Percentiles rank a stretch among this genome's conserved stretches.
phyloP scores from a whole-genome alignment of 2,113 vertebrate species.

The Eulemur macaco region DNA sequence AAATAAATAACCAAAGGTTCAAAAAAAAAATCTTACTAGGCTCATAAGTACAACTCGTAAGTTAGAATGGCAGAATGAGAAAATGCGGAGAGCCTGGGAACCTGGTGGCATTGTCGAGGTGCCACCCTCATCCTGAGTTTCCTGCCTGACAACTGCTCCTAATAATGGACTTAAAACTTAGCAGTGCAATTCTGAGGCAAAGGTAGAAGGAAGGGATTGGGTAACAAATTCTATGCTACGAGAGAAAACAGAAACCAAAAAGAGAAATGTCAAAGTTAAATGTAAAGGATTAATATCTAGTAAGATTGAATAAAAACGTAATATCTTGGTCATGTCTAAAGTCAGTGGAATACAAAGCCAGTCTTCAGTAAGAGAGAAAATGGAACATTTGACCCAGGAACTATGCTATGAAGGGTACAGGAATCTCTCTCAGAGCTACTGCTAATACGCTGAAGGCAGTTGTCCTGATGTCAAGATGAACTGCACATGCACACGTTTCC shows the following conservation, averaged over 20 bases:
- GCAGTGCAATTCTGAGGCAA: background rate
- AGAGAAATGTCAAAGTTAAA: background rate
- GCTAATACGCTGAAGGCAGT: background rate
- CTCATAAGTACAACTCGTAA: background rate
- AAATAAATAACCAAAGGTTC: background rate
- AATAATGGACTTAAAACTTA: background rate
- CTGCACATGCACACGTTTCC: background rate
- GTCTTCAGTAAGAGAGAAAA: background rate
- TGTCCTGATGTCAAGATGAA: background rate
- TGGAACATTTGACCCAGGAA: background rate
- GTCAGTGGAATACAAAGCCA: conserved; percentile 14
- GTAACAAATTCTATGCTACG: background rate
- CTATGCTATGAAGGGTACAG: background rate
- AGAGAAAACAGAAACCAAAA: conserved; percentile 26
- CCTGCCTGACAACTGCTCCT: background rate
- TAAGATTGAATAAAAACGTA: conserved; percentile 23
- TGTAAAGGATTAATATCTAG: background rate
- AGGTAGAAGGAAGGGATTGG: background rate
- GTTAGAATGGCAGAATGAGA: background rate
- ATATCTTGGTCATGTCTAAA: background rate
- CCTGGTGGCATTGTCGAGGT: background rate
- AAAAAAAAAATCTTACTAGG: background rate
- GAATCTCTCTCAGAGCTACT: background rate
- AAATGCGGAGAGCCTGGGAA: background rate
- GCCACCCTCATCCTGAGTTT: background rate